Evolutionary conservation across 2,113 vertebrate genomes (phyloP), one percentile per base, ranked within the genome.

Genomic region (Tragelaphus strepsiceros): DNA sequence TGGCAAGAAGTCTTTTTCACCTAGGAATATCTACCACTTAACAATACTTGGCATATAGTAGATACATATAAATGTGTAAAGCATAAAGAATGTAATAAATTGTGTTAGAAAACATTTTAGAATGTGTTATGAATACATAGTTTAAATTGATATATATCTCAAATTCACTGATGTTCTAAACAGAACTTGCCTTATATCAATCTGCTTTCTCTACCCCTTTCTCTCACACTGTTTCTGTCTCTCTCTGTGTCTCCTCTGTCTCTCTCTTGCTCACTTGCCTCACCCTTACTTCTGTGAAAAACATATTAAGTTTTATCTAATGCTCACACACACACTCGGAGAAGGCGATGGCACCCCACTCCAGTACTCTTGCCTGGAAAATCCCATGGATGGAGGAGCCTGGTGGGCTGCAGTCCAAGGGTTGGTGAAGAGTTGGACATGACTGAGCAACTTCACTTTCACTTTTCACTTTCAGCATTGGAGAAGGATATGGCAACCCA

Each of bases 91-190:
- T 87, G 89, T 54, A 53, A 92, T n/a, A 67, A 96, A 64, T 35
- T 96, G 81, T 93, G 32, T 64, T 97, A 97, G 88, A 89, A 91
- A 24, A 64, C n/a, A 94, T 82, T 82, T 14, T 77, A 74, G 32
- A 94, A 89, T 74, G 7, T 71, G 21, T 77, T 82, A 86, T 59
- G 32, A 82, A 83, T 92, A 59, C 82, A 46, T 84, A 83, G 35
- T 80, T 91, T 80, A 81, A 93, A 58, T 90, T 21, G 49, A 95
- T 39, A 56, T 30, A 28, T 74, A 78, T 43, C 88, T 92, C 92
- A 96, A 89, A 90, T 39, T 82, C 39, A 67, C 32, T 28, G 46
- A 93, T 9, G 64, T 35, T 87, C 87, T 28, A 96, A 77, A 77
- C 0, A 96, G 53, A 61, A 62, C 12, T 80, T 90, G 17, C 26